phyloP scores from a whole-genome alignment of 2,888 invertebrate genomes.

The Coelinius sp. region DNA sequence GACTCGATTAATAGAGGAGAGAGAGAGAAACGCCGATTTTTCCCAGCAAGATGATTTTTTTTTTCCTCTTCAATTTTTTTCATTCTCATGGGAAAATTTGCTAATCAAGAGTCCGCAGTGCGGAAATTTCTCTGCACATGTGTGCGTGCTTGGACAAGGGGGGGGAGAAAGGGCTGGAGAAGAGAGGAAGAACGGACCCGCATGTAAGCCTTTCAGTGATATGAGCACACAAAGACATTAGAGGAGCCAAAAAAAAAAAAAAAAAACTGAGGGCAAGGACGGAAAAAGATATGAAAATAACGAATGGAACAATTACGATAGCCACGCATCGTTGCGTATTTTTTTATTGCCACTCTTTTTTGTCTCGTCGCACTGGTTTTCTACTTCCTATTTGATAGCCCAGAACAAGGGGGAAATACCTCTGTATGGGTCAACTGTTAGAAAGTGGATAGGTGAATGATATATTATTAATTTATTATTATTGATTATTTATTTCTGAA shows the following conservation, averaged over 20 bases:
- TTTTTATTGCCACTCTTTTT: background rate
- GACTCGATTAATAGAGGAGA: no score
- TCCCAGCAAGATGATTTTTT: no score
- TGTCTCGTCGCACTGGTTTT: background rate
- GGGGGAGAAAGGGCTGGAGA: background rate
- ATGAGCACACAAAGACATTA: background rate
- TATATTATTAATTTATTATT: no score
- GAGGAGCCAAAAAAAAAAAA: background rate
- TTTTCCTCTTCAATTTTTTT: no score
- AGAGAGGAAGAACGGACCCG: background rate
- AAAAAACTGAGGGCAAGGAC: background rate
- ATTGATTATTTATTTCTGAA: no score
- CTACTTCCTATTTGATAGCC: background rate
- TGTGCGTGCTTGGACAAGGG: background rate
- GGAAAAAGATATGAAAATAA: background rate
- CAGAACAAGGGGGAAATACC: background rate
- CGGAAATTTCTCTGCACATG: background rate
- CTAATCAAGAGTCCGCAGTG: no score
- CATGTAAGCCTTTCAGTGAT: slow-evolving; percentile 1
- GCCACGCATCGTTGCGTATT: slow-evolving; percentile 5
- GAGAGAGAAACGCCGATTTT: no score
- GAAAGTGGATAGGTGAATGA: no score
- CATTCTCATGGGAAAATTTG: no score
- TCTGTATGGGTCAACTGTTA: no score
- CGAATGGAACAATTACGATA: slow-evolving; percentile 13